phyloP scores from a whole-genome alignment of 1,140 invertebrate genomes.

The Pollicipes pollicipes region DNA sequence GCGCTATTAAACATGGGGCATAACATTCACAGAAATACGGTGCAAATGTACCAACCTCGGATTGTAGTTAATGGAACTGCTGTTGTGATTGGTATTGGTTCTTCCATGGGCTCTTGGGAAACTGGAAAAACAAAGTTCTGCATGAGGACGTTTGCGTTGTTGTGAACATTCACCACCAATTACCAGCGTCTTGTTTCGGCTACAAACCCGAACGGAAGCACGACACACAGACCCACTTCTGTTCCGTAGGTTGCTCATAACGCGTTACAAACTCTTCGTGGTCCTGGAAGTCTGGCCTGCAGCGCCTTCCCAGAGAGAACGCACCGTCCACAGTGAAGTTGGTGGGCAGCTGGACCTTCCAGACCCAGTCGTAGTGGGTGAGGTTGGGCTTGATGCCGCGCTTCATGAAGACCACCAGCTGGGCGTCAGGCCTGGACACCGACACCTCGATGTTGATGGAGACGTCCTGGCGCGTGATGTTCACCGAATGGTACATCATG shows the following conservation, averaged over 20 bases:
- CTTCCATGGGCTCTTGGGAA: neutral
- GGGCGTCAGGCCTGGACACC: constrained; percentile 18
- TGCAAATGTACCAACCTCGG: neutral
- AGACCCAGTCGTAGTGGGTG: neutral
- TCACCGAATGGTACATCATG: constrained; percentile 4
- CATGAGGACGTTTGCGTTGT: no score
- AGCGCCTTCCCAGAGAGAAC: neutral
- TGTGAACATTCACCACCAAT: no score
- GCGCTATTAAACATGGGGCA: no score
- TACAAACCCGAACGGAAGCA: no score
- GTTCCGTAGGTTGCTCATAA: no score
- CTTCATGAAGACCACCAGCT: constrained; percentile 20
- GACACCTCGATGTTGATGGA: constrained; percentile 22
- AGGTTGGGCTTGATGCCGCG: constrained; percentile 2
- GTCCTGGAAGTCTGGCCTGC: no score
- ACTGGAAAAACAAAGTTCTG: neutral
- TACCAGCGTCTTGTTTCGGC: no score
- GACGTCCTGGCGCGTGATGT: constrained; percentile 20
- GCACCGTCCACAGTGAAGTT: neutral
- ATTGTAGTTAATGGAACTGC: neutral
- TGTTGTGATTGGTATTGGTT: neutral
- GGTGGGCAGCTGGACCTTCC: neutral
- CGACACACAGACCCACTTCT: no score
- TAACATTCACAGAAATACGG: no score
- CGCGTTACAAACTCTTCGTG: no score